Evolutionary conservation across 2,113 vertebrate genomes (phyloP).

Genomic region (Meriones unguiculatus): DNA sequence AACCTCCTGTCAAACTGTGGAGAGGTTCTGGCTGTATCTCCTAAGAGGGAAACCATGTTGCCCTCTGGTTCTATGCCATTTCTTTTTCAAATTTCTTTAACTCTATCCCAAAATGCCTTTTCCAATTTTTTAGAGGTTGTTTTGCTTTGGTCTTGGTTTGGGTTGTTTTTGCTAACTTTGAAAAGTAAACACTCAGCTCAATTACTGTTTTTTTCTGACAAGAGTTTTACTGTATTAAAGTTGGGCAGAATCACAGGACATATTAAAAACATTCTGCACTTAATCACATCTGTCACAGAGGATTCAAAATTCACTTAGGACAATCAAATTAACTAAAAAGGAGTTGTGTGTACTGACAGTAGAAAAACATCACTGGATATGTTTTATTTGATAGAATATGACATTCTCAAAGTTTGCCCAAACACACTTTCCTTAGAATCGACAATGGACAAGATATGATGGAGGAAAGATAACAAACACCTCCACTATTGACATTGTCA

Average conservation of each 20-base stretch:
- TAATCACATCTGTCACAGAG: slow-evolving; percentile 68
- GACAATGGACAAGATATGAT: slow-evolving; percentile 35
- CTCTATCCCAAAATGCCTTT: not conserved
- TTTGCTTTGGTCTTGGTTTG: not conserved
- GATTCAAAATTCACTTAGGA: slow-evolving; percentile 76
- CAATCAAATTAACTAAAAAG: slow-evolving; percentile 76
- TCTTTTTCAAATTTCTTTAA: not conserved
- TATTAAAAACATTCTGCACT: slow-evolving; percentile 67
- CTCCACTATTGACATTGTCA: not conserved
- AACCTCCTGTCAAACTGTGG: not conserved
- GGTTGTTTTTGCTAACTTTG: slow-evolving; percentile 17
- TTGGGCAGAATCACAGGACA: slow-evolving; percentile 58
- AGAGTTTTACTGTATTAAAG: slow-evolving; percentile 74
- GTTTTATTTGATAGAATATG: slow-evolving; percentile 43
- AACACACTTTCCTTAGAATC: slow-evolving; percentile 59
- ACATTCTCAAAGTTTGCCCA: slow-evolving; percentile 43
- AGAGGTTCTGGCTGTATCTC: not conserved
- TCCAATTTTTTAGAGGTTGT: slow-evolving; percentile 14
- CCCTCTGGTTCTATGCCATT: not conserved
- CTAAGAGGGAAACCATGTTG: not conserved
- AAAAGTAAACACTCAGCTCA: slow-evolving; percentile 59
- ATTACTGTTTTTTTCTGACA: slow-evolving; percentile 33
- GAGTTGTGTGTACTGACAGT: slow-evolving; percentile 50
- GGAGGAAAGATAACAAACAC: not conserved
- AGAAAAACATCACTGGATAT: slow-evolving; percentile 51